Evolutionary conservation across 2,888 invertebrate genomes (phyloP).

Genomic region (Protodeltote pygarga): DNA sequence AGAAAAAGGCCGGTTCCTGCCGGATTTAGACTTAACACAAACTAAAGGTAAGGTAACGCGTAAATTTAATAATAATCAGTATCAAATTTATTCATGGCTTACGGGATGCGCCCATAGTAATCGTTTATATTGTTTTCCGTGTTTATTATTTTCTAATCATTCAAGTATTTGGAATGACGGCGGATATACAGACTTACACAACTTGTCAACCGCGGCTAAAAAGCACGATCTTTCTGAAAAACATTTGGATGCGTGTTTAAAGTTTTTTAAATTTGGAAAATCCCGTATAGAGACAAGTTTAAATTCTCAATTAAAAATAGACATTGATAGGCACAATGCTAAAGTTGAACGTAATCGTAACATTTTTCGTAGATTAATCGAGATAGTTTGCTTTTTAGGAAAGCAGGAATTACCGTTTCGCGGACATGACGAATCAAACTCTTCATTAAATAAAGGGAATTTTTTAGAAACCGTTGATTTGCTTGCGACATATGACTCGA

Average conservation of each 20-base stretch:
- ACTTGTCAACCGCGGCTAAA: neutral
- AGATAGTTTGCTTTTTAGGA: conserved; percentile 1
- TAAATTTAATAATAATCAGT: no score
- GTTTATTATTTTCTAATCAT: neutral
- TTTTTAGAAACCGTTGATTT: neutral
- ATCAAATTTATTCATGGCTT: no score
- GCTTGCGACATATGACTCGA: no score
- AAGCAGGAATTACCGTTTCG: conserved; percentile 1
- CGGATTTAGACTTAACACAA: neutral
- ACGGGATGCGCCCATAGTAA: neutral
- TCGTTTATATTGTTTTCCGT: neutral
- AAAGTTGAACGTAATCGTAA: neutral
- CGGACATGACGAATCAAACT: neutral
- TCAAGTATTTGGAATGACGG: neutral
- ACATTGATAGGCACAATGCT: neutral
- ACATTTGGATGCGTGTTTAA: neutral
- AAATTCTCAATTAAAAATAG: neutral
- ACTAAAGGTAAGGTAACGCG: no score
- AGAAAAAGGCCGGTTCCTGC: no score
- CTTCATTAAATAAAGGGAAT: neutral
- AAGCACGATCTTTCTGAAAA: neutral
- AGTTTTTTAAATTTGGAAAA: neutral
- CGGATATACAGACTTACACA: neutral
- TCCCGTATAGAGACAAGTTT: neutral
- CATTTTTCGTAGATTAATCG: neutral